Conservation (phyloP, 2,113 vertebrate genomes). For the Hippocampus guttulatus region DNA sequence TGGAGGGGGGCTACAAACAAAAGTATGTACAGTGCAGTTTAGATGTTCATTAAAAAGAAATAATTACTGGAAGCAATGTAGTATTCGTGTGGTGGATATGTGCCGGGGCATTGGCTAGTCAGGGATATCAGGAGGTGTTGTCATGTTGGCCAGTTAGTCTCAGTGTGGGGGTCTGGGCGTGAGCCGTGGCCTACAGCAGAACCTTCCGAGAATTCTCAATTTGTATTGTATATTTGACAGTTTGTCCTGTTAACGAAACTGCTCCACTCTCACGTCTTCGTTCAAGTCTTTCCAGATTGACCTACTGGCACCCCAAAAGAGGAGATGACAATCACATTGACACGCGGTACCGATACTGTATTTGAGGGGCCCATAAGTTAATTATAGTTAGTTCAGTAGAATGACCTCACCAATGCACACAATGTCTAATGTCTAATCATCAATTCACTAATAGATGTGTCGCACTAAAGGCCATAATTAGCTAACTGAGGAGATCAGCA, state of each 20-base stretch:
- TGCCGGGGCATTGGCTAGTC: no score
- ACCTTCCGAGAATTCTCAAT: no score
- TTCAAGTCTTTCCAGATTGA: neutral
- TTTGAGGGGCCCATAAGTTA: neutral
- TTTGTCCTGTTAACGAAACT: neutral
- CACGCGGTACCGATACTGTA: neutral
- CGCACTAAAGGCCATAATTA: constrained; percentile 1
- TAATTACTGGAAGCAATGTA: no score
- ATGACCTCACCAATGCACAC: neutral
- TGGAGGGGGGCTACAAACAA: no score
- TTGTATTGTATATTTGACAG: no score
- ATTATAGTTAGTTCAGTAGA: neutral
- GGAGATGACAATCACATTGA: neutral
- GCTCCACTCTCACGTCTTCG: neutral
- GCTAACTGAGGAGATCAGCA: neutral
- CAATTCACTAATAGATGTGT: constrained; percentile 3
- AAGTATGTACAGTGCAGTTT: no score
- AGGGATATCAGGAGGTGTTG: no score
- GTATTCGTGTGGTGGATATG: no score
- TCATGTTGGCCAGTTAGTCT: no score
- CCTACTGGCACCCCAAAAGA: neutral
- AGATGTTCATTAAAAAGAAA: no score
- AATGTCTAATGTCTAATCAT: neutral
- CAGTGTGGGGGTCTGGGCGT: no score
- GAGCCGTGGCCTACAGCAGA: no score